A percentile compares a stretch with the other conserved stretches of the same genome.
These are phyloP conservation scores for Gonatopus flavifemur DNA, from an alignment of 1,140 invertebrate species.

Conservation along the genomic window DNA sequence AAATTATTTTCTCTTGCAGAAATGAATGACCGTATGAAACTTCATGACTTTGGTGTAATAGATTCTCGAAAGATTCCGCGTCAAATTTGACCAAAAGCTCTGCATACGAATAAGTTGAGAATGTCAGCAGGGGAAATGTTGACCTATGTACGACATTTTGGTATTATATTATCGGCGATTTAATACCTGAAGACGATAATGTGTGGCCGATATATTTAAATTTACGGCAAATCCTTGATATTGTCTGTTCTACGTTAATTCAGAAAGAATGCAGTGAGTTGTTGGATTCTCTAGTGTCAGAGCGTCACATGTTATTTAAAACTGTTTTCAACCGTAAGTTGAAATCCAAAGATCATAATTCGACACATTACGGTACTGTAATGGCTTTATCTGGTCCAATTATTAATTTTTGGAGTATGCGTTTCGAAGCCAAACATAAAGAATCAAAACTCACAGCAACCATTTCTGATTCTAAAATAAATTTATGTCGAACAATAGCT, in stretches of 20 bases:
- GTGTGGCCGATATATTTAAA: background rate
- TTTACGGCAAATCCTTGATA: conserved; percentile 2
- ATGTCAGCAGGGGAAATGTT: conserved; percentile 11
- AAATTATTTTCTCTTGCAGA: background rate
- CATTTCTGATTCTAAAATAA: too few species aligned
- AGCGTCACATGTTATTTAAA: background rate
- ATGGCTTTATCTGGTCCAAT: too few species aligned
- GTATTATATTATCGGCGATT: conserved; percentile 8
- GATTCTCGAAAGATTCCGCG: background rate
- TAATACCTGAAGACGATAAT: conserved; percentile 6
- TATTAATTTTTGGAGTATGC: too few species aligned
- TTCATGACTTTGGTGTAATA: background rate
- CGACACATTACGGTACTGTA: background rate
- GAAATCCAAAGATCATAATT: background rate
- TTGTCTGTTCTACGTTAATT: background rate
- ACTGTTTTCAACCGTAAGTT: background rate
- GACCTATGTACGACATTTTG: conserved; percentile 8
- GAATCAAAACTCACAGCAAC: too few species aligned
- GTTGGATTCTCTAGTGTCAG: background rate
- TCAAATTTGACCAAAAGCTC: conserved; percentile 1
- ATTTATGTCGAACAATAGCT: too few species aligned
- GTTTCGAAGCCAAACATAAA: too few species aligned
- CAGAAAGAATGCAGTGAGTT: background rate
- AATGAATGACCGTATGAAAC: background rate
- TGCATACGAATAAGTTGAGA: background rate